These are phyloP conservation scores for Bagarius yarrelli DNA, from an alignment of 2,113 vertebrate species.

Conservation along the genomic window DNA sequence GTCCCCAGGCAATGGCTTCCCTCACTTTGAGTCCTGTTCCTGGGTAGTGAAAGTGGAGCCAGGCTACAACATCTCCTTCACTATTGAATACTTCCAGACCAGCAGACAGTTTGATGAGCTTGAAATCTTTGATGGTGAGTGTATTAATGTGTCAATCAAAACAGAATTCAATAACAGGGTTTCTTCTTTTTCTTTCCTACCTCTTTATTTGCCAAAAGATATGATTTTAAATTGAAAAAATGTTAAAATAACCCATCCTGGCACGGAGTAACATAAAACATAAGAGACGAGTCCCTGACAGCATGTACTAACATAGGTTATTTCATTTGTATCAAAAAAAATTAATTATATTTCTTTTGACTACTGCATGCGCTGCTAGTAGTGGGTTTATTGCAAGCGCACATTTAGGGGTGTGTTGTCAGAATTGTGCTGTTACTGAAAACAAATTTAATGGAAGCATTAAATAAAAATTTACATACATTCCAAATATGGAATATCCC, in stretches of 20 bases:
- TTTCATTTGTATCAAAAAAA: neutral
- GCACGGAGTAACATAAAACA: neutral
- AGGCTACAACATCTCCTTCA: constrained; percentile 88
- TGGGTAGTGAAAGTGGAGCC: constrained; percentile 92
- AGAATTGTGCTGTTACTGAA: neutral
- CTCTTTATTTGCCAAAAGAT: neutral
- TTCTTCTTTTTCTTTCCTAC: neutral
- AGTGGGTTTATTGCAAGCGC: neutral
- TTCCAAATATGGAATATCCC: too few relatives aligned
- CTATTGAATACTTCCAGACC: constrained; percentile 92
- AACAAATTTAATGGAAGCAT: neutral
- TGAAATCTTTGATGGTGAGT: constrained; percentile 94
- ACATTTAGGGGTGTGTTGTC: neutral
- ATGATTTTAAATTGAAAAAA: neutral
- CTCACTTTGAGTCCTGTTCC: constrained; percentile 94
- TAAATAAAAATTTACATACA: neutral
- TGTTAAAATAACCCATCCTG: neutral
- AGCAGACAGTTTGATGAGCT: constrained; percentile 95
- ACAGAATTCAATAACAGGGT: neutral
- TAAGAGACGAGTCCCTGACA: neutral
- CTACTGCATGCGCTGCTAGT: too few relatives aligned
- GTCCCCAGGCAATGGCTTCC: constrained; percentile 85
- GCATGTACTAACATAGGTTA: neutral
- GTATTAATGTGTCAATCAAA: neutral
- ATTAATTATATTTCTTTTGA: too few relatives aligned